These are phyloP conservation scores for Limnephilus marmoratus DNA, from an alignment of 2,888 invertebrate species.

Conservation along the genomic window DNA sequence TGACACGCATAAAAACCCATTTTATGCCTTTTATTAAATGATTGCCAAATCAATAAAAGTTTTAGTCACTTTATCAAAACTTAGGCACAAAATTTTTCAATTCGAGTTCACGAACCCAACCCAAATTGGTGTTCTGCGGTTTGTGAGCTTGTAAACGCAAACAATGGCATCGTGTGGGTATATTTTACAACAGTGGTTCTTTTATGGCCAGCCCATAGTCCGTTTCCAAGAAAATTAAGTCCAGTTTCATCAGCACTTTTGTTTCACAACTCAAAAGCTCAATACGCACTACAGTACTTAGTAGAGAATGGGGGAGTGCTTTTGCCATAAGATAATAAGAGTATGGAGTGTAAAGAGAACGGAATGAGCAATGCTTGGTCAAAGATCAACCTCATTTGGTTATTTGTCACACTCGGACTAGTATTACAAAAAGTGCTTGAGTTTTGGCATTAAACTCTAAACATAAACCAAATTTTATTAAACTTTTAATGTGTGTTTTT, in stretches of 20 bases:
- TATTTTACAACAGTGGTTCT: not conserved
- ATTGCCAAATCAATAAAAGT: not conserved
- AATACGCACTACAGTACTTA: not conserved
- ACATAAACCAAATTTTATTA: not conserved
- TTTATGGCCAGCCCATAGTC: not conserved
- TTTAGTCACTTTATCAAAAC: not conserved
- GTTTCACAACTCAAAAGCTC: not conserved
- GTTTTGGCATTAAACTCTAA: not conserved
- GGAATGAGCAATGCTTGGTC: not conserved
- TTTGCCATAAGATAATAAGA: not conserved
- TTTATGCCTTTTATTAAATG: not conserved
- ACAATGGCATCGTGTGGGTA: not conserved
- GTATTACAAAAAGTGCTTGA: not conserved
- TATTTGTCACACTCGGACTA: not conserved
- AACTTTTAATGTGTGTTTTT: too few relatives aligned
- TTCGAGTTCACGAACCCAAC: not conserved
- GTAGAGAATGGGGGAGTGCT: not conserved
- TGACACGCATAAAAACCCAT: not conserved
- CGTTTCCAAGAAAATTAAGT: not conserved
- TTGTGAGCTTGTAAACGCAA: not conserved
- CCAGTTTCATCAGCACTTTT: conserved; percentile 7
- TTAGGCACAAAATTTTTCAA: not conserved
- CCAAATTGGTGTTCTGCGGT: not conserved
- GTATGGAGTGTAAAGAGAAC: not conserved
- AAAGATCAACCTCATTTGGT: not conserved